A percentile compares a stretch with the other conserved stretches of the same genome.
These are phyloP conservation scores for Seriola aureovittata DNA, from an alignment of 2,113 vertebrate species.

Conservation along the genomic window DNA sequence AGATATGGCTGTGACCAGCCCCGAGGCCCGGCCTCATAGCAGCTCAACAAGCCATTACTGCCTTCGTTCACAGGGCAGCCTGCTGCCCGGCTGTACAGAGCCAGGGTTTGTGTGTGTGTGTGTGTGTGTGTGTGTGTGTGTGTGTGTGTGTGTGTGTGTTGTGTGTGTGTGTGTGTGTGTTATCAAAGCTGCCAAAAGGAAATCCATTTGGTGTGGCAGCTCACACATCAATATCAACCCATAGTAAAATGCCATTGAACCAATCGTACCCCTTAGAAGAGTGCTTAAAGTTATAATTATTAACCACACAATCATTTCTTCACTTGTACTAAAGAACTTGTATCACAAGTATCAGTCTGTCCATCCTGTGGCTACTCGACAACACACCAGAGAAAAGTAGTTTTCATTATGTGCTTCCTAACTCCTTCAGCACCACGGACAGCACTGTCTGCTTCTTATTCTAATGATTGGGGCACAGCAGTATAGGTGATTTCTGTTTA, in stretches of 20 bases:
- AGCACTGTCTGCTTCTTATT: background rate
- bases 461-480: background rate
- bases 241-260: constrained; percentile 20
- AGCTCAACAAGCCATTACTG: constrained; percentile 75
- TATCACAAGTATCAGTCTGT: background rate
- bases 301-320: background rate
- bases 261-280: background rate
- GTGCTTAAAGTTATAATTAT: constrained; percentile 3
- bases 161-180: constrained; percentile 32
- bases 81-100: constrained; percentile 12
- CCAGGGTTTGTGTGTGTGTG: constrained; percentile 21
- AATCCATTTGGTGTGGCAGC: constrained; percentile 37
- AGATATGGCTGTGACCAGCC: constrained; percentile 70
- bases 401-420: background rate
- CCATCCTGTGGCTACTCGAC: background rate
- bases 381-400: background rate
- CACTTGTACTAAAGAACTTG: background rate
- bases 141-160: constrained; percentile 32
- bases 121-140: constrained; percentile 35
- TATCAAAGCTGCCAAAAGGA: constrained; percentile 28
- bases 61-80: constrained; percentile 45
- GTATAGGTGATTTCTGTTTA: background rate
- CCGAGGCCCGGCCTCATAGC: constrained; percentile 50
- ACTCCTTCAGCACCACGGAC: constrained; percentile 16
- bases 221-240: constrained; percentile 36